These are phyloP conservation scores for Clarias fuscus DNA, from an alignment of 2,797 vertebrate species.

Conservation along the genomic window DNA sequence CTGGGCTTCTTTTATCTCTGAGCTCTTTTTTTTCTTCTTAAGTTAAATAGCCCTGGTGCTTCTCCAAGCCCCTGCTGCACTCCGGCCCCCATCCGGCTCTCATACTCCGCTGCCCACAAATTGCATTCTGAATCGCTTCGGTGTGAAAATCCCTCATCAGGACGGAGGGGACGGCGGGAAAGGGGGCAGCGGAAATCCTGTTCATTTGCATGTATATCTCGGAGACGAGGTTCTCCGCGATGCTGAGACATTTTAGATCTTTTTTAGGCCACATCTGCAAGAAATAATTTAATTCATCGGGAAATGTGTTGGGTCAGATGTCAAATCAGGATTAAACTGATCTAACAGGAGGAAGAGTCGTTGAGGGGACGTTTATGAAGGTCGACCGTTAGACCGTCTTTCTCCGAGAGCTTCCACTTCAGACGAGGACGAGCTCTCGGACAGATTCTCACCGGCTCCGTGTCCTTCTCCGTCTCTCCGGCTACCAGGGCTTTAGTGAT, in stretches of 20 bases:
- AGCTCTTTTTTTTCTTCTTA: constrained; percentile 39
- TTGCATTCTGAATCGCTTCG: constrained; percentile 73
- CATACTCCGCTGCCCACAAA: constrained; percentile 75
- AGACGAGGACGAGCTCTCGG: not conserved
- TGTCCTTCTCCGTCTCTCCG: not conserved
- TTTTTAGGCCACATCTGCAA: not conserved
- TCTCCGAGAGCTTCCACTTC: not conserved
- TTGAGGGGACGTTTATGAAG: not conserved
- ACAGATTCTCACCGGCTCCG: not conserved
- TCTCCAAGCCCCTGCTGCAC: constrained; percentile 47
- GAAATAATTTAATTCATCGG: constrained; percentile 7
- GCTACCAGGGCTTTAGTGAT: constrained; percentile 4
- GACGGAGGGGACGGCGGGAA: constrained; percentile 37
- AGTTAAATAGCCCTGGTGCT: constrained; percentile 55
- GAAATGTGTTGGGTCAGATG: not conserved
- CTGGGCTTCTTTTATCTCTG: constrained; percentile 44
- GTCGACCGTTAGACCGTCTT: not conserved
- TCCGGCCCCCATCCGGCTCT: constrained; percentile 54
- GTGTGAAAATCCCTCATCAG: constrained; percentile 71
- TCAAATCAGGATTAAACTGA: not conserved
- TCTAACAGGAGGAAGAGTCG: not conserved
- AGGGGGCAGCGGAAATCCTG: constrained; percentile 47
- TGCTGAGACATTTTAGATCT: not conserved
- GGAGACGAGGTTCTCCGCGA: constrained; percentile 46
- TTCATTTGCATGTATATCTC: constrained; percentile 70